Evolutionary conservation across 2,797 vertebrate genomes (phyloP), one percentile per base, ranked within the genome.

Genomic region (Danio tinwini): DNA sequence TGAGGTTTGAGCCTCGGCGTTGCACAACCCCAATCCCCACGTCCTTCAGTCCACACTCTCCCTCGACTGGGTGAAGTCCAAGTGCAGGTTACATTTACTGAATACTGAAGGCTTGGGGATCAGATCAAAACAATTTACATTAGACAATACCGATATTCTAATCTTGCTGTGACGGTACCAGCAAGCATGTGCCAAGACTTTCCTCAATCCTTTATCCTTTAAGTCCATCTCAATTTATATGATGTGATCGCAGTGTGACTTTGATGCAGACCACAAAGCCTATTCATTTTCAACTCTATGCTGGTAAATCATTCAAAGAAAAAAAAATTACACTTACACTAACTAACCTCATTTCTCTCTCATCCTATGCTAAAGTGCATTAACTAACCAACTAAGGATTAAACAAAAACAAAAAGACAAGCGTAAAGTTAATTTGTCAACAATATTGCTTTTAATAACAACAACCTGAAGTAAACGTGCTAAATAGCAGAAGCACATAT

Each of bases 1-100:
- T 64, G 64, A 55, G 50, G 42, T 12, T 72, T 72, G 73, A 29
- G 49, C 45, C 55, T 69, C 17, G 0, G 61, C 1, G 61, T 82
- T 84, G 71, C 82, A 76, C 80, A 87, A 84, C 50, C 49, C 37
- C 16, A 76, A 81, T 77, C 17, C 42, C 62, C 40, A 19, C 61
- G 58, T 72, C 70, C 61, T 82, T 78, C 44, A 37, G 17, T 64
- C 29, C 58, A 47, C 62, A 19, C 17, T 64, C 40, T 19, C 69
- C 11, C 40, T 6, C 1, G 16, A 11, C 47, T 50, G 74, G 67
- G 47, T 81, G 67, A 85, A 84, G 83, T 85, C 73, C 81, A 79
- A 55, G 14, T 4, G 19, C 13, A 50, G 10, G 5, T 13, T 45
- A 52, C 52, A 55, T 61, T 56, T 16, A 70, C 2, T 29, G 4